A percentile compares a stretch with the other conserved stretches of the same genome.
Conservation (phyloP, 2,113 vertebrate genomes). For the Columba livia region DNA sequence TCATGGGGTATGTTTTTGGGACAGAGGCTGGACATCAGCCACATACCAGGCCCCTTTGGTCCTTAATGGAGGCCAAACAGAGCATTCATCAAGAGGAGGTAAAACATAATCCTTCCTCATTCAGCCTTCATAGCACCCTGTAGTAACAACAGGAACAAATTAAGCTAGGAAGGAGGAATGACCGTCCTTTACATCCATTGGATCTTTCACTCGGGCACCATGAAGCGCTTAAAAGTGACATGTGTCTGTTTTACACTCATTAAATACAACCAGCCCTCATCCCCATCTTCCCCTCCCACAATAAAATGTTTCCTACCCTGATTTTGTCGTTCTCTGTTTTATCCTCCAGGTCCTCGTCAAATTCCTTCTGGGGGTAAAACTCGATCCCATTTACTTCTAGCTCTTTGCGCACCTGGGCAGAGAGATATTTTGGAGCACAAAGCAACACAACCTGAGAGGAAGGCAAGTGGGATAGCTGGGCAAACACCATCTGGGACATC, state of each 20-base stretch:
- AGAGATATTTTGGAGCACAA: conserved; percentile 33
- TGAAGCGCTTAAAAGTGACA: neutral
- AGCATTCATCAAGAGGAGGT: neutral
- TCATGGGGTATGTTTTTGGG: neutral
- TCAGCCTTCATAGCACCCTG: neutral
- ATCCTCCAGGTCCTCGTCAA: conserved; percentile 96
- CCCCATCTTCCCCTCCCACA: neutral
- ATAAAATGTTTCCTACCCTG: conserved; percentile 80
- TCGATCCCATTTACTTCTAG: conserved; percentile 91
- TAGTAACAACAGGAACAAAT: neutral
- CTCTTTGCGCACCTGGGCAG: conserved; percentile 90
- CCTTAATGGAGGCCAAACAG: neutral
- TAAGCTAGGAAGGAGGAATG: neutral
- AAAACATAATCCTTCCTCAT: neutral
- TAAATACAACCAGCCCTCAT: neutral
- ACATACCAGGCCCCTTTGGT: neutral
- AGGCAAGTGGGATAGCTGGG: neutral
- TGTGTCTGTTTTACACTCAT: neutral
- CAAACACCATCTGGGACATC: neutral
- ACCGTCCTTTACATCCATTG: neutral
- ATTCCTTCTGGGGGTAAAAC: conserved; percentile 97
- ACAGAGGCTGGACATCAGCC: neutral
- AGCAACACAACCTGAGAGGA: neutral
- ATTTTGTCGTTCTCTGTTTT: conserved; percentile 98
- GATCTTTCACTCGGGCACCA: neutral